Base-by-base conservation (phyloP, 2,888 invertebrate species). In the Machimus atricapillus region DNA sequence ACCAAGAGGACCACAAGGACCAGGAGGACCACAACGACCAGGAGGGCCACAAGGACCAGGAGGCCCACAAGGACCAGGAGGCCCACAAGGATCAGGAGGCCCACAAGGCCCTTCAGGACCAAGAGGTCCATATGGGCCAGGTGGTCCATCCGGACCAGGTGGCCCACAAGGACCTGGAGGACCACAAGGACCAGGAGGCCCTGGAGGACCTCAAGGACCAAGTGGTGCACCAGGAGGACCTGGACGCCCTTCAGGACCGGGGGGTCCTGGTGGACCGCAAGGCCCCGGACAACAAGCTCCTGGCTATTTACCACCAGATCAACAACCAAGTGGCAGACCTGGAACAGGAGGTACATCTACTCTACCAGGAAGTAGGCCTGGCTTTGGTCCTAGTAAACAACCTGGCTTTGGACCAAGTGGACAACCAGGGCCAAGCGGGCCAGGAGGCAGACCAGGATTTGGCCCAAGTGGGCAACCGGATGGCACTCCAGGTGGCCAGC, bases 281-380 rank as follows among this genome's bases (percentile, higher is more conserved):
- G 40, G 9, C 8, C 76, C 85, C 3, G 43, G 73, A 23, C 34
- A 6, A 14, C 46, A 56, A 76, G 73, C 40, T 23, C 76, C 87
- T 23, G 34, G 76, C 7, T 76, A 76, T 76, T 37, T 76, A 34
- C 76, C 76, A 37, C 76, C 76, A 31, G 19, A 76, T 16, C 76
- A 76, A 16, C 76, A 37, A 34, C 76, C 76, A 34, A 40, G 37
- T n/a, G 37, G 6, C 19, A 27, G 66, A 40, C 76, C 82, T 43
- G 66, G 77, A 12, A 43, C 52, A 34, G 8, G 43, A 12, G 52
- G n/a, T 0, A 7, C 19, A 52, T 2, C n/a, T 14, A n/a, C 46
- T 79, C 27, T 7, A 9, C 27, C 89, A 16, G 88, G 88, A 14
- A 89, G 0, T 88, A 89, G 8, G 4, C 85, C 85, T n/a, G 79